Evolutionary conservation across 2,888 invertebrate species (phyloP), one percentile per base, ranked within the genome.

Genomic region (Pyrochroa serraticornis): DNA sequence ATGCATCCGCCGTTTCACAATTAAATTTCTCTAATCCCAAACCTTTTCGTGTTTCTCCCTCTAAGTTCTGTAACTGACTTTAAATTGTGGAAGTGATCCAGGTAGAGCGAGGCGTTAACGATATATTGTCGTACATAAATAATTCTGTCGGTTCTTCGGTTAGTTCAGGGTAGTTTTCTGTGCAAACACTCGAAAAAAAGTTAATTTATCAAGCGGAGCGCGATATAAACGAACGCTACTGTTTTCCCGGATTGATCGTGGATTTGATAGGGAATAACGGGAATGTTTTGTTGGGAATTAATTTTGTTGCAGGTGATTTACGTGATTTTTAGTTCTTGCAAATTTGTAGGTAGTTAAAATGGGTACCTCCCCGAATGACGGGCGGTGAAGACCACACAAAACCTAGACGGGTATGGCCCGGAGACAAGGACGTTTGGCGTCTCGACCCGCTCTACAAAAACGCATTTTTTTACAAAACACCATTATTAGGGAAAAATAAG

Each of bases 81-180:
- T 48, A 66, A 48, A 62, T 58, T 6, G 55, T 71, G 72, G 49
- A 57, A 64, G 13, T 22, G 22, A 48, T 33, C 31, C 69, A 73
- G 74, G 74, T 73, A 73, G 68, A 66, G 63, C 22, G 22, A 66
- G 71, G 75, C 73, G 74, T 71, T 66, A 71, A 70, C 69, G 61
- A 66, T 62, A 71, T 70, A 70, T 70, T 69, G 72, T 71, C 67
- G 69, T 66, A 70, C 71, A 75, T 76, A 73, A 75, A 75, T 76
- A 73, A 71, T 68, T 63, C 65, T 66, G 68, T 72, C 70, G 71
- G 67, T 67, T 67, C 45, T 45, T 36, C 45, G 54, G 58, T 71
- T 71, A 61, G 73, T 71, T 72, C 70, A 60, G 70, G 72, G 64
- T 73, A 67, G 70, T 73, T 71, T 72, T 72, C 73, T 69, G 71